Percentiles rank a stretch among this genome's conserved stretches.
Conservation (phyloP, 2,888 invertebrate species). For the Idaea dimidiata region DNA sequence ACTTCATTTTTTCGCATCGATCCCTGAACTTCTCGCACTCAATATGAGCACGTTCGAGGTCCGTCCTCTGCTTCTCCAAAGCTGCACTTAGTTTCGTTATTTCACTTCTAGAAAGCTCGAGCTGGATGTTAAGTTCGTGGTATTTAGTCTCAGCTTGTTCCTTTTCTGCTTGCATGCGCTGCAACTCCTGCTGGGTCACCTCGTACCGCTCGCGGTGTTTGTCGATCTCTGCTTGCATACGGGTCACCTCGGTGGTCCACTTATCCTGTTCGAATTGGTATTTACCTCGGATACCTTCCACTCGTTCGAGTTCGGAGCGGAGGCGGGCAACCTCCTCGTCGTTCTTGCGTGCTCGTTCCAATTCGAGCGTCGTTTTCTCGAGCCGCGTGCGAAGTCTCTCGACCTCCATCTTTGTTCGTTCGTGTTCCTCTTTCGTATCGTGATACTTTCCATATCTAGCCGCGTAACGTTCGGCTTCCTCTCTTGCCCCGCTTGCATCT, state of each 20-base stretch:
- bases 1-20: conserved; percentile 90
- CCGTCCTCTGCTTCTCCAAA: conserved; percentile 90
- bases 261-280: conserved; percentile 81
- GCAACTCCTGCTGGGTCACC: conserved; percentile 86
- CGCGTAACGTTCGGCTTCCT: conserved; percentile 88
- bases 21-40: conserved; percentile 94
- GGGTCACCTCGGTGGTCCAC: conserved; percentile 83
- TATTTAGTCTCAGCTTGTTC: conserved; percentile 85
- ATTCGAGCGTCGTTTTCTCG: conserved; percentile 89
- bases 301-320: conserved; percentile 86
- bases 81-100: conserved; percentile 86
- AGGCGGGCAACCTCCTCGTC: conserved; percentile 84
- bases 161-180: conserved; percentile 82
- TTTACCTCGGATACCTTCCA: conserved; percentile 86
- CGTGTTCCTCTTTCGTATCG: conserved; percentile 88
- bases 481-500: conserved; percentile 88
- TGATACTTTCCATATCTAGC: conserved; percentile 88
- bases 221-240: conserved; percentile 87
- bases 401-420: conserved; percentile 88
- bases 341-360: conserved; percentile 87
- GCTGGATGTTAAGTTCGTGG: conserved; percentile 90
- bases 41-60: conserved; percentile 91
- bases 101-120: conserved; percentile 90
- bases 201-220: conserved; percentile 89
- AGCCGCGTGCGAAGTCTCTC: conserved; percentile 89